phyloP scores from a whole-genome alignment of 2,888 invertebrate genomes.

The Phengaris arion region DNA sequence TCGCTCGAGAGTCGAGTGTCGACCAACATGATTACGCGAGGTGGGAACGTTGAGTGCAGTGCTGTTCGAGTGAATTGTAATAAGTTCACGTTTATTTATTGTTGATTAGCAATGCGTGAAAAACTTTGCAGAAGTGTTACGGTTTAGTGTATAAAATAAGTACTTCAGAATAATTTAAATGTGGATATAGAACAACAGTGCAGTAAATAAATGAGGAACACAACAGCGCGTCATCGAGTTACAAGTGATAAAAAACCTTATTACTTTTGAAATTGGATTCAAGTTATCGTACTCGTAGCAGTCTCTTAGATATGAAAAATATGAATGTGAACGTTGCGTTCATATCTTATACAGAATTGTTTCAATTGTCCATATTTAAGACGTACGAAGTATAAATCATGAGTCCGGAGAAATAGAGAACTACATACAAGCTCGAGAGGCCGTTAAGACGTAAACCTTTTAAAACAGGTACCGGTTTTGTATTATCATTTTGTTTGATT shows the following conservation, averaged over 20 bases:
- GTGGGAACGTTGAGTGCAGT: conserved; percentile 61
- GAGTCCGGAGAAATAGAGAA: conserved; percentile 58
- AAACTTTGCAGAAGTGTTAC: conserved; percentile 13
- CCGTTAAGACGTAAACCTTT: conserved; percentile 69
- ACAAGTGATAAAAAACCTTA: conserved; percentile 60
- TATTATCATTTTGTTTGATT: conserved; percentile 77
- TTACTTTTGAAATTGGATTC: conserved; percentile 49
- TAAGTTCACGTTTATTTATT: conserved; percentile 32
- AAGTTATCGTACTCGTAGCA: conserved; percentile 47
- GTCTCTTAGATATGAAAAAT: conserved; percentile 55
- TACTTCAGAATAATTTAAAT: conserved; percentile 60
- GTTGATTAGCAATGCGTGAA: conserved; percentile 25
- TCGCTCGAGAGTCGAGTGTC: conserved; percentile 74
- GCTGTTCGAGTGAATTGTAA: conserved; percentile 59
- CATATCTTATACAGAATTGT: conserved; percentile 55
- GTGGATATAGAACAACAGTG: conserved; percentile 45
- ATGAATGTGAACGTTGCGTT: conserved; percentile 50
- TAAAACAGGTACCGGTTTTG: conserved; percentile 78
- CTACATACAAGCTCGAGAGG: conserved; percentile 62
- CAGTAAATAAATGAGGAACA: conserved; percentile 74
- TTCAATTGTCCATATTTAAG: conserved; percentile 35
- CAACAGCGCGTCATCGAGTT: conserved; percentile 48
- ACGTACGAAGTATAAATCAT: conserved; percentile 37
- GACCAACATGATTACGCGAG: conserved; percentile 74
- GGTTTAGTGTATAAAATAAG: conserved; percentile 34